Evolutionary conservation across 2,888 invertebrate species (phyloP).

Genomic region (Tipula confusa): DNA sequence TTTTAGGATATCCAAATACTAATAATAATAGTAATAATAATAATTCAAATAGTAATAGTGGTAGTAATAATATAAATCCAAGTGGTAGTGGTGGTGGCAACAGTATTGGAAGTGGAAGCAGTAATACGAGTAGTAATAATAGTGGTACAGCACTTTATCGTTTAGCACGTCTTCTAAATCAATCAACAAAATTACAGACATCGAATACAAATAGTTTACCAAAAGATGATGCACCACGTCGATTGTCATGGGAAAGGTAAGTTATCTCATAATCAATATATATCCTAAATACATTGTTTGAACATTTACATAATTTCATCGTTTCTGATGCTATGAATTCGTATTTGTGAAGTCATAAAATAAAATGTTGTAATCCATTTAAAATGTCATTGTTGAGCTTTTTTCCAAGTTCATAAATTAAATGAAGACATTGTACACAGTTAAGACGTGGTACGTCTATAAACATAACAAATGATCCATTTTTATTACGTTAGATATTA

Average conservation of each 20-base stretch:
- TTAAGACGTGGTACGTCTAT: background rate
- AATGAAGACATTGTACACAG: background rate
- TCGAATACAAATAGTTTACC: constrained; percentile 42
- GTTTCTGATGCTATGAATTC: background rate
- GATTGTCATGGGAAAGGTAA: constrained; percentile 57
- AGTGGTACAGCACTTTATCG: constrained; percentile 52
- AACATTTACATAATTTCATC: background rate
- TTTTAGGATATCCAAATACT: constrained; percentile 38
- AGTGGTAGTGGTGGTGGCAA: constrained; percentile 35
- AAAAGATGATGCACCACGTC: constrained; percentile 52
- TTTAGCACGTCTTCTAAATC: constrained; percentile 56
- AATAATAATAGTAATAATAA: constrained; percentile 37
- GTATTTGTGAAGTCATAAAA: background rate
- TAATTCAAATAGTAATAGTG: constrained; percentile 38
- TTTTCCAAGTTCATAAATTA: background rate
- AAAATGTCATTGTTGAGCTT: background rate
- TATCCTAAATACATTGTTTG: no score
- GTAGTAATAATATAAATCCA: constrained; percentile 32
- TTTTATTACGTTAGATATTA: background rate
- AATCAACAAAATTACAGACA: constrained; percentile 42
- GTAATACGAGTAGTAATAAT: constrained; percentile 38
- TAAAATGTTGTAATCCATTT: background rate
- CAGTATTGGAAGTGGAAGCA: constrained; percentile 41
- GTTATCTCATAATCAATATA: constrained; percentile 34
- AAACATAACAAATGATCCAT: background rate